These are phyloP conservation scores for Octodonta nipae DNA, from an alignment of 2,888 invertebrate species.

Conservation along the genomic window DNA sequence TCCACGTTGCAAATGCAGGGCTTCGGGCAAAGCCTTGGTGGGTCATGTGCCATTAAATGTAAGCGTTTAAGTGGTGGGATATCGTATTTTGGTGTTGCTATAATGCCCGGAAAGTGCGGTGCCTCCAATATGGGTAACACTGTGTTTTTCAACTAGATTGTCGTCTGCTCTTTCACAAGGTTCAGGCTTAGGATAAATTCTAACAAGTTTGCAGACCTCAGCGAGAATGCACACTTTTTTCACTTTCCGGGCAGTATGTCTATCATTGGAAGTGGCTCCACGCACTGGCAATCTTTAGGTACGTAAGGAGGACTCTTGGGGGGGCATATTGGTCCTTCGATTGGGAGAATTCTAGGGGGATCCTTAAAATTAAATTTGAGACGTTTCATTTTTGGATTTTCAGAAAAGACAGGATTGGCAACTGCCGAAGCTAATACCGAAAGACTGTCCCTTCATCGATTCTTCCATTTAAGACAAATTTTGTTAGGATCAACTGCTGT, in stretches of 20 bases:
- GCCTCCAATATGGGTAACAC: slow-evolving; percentile 5
- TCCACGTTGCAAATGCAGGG: slow-evolving; percentile 6
- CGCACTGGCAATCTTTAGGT: slow-evolving; percentile 14
- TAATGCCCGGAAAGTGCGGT: slow-evolving; percentile 6
- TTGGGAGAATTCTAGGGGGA: slow-evolving; percentile 14
- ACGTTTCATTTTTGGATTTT: slow-evolving; percentile 12
- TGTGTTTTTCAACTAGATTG: slow-evolving; percentile 3
- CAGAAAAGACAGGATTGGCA: slow-evolving; percentile 8
- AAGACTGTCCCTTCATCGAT: no score
- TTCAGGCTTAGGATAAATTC: slow-evolving; percentile 4
- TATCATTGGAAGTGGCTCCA: slow-evolving; percentile 14
- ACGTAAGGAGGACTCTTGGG: slow-evolving; percentile 9
- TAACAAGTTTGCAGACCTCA: slow-evolving; percentile 5
- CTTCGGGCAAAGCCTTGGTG: slow-evolving; percentile 5
- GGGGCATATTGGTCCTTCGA: slow-evolving; percentile 5
- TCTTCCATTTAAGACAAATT: no score
- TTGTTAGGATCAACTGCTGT: no score
- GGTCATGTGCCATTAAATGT: not conserved
- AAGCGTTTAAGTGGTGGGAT: slow-evolving; percentile 4
- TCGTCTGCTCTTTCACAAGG: slow-evolving; percentile 9
- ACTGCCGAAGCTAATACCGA: no score
- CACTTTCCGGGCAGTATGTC: slow-evolving; percentile 13
- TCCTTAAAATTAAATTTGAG: slow-evolving; percentile 14
- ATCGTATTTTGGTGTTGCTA: slow-evolving; percentile 5
- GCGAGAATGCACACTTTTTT: slow-evolving; percentile 10